Evolutionary conservation across 2,888 invertebrate species (phyloP), one percentile per base, ranked within the genome.

Genomic region (Drosophila mettleri): DNA sequence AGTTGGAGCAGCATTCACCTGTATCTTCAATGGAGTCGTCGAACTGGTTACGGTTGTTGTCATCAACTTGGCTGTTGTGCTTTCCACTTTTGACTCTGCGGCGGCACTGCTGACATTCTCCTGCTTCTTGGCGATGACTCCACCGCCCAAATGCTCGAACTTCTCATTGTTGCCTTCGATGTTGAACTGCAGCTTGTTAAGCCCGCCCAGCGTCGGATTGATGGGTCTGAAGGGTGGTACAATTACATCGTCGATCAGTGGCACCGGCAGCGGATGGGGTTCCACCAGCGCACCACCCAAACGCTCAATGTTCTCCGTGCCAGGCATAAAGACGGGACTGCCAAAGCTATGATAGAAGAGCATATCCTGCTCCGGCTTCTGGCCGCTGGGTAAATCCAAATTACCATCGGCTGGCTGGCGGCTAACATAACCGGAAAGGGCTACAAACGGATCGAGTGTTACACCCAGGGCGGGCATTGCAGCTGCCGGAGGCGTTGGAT

Each of bases 261-360:
- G 94, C 10, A 95, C 94, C 1, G 95, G 95, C 71, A 95, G 92
- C 8, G 95, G 95, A 91, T 95, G 95, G 10, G 95, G 94, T 85
- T 94, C 94, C 0, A 95, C 93, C 66, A 94, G 94, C 36, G 93
- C 94, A 0, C 90, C 91, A 2, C 95, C 95, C 62, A 95, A 91
- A 18, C 93, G 93, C 90, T 95, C 95, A 86, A 94, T 94, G 78
- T 94, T 94, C 74, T 94, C 93, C 8, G 94, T 90, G 39, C 94
- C 94, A 2, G 94, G 94, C 63, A 94, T 93, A 88, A 94, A 94
- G 2, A 94, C 94, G 0, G 95, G 95, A 87, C 94, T 93, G 20
- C 95, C 95, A 86, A 95, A 95, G 89, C 95, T 95, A 16, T 95
- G 95, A 78, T 95, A 95, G 52, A 89, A 91, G 0, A 91, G 74